Base-by-base conservation (phyloP, 2,888 invertebrate species). In the Polia nebulosa region DNA sequence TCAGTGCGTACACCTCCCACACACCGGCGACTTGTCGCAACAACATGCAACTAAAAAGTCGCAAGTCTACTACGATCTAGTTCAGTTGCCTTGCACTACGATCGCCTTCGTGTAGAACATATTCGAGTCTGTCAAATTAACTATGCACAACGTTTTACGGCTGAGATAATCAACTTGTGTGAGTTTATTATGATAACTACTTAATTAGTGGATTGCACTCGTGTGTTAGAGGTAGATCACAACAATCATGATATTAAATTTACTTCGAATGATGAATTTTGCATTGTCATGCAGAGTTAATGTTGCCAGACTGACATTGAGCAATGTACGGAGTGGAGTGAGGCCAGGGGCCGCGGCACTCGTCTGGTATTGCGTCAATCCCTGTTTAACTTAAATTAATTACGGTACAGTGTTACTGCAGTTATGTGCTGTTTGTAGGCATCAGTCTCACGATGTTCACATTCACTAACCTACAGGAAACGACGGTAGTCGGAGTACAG, bases 361-460 rank as follows among this genome's bases (percentile, higher is more conserved):
- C 81, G 90, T 88, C 94, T 90, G 91, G 90, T 93, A 93, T 93
- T 93, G 93, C 93, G 93, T 87, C 89, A 85, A 87, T 90, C 92
- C 93, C 92, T 90, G 89, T 85, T 87, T 76, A 86, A 90, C 89
- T 90, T 89, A 91, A 87, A 88, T 89, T 88, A 88, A 89, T 88
- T 86, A 89, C 88, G 87, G 88, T 87, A 87, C 82, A 87, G 84
- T 80, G 78, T 84, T 85, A 88, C 79, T 78, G 72, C 78, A 76
- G 72, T 72, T 57, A 72, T 56, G 72, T 84, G 81, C 64, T 81
- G 84, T 85, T 83, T 87, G 91, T 87, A 91, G 89, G 87, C 80
- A 80, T 90, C 92, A 90, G 91, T 91, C 91, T 91, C 90, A 82
- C 80, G 88, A 68, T 86, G 88, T 86, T 80, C 71, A 60, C 75